A percentile compares a stretch with the other conserved stretches of the same genome.
Conservation (phyloP, 2,888 invertebrate species). For the Torymus texanus region DNA sequence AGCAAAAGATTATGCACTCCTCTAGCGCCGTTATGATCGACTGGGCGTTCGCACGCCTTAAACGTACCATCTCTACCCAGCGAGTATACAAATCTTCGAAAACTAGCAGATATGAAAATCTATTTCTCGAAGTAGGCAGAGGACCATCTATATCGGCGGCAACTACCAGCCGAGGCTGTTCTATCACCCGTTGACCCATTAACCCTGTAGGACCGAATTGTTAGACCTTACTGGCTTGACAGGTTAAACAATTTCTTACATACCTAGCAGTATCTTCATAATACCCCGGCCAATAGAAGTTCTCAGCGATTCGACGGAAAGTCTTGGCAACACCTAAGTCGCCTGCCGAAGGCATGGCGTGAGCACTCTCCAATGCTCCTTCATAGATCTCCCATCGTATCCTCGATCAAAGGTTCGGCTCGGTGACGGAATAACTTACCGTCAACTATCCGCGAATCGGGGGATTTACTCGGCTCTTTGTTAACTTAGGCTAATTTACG, state of each 20-base stretch:
- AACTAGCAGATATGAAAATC: not conserved
- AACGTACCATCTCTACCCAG: not conserved
- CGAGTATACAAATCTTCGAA: not conserved
- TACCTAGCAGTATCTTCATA: slow-evolving; percentile 9
- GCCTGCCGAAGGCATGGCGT: not conserved
- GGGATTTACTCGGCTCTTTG: no score
- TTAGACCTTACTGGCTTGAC: slow-evolving; percentile 13
- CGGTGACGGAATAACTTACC: no score
- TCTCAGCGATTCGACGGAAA: not conserved
- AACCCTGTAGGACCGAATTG: not conserved
- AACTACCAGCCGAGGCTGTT: slow-evolving; percentile 6
- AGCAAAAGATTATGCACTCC: not conserved
- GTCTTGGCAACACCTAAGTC: no score
- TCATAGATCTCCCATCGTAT: no score
- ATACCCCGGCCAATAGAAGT: not conserved
- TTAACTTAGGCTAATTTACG: no score
- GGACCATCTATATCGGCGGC: slow-evolving; percentile 7
- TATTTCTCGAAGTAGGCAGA: not conserved
- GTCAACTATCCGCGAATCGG: no score
- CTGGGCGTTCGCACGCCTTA: not conserved
- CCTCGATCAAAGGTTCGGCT: no score
- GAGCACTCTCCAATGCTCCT: no score
- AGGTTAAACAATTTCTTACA: not conserved
- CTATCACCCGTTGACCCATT: not conserved
- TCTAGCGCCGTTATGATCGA: not conserved